Base-by-base conservation (phyloP, 2,797 vertebrate genomes). In the Pagetopsis macropterus region DNA sequence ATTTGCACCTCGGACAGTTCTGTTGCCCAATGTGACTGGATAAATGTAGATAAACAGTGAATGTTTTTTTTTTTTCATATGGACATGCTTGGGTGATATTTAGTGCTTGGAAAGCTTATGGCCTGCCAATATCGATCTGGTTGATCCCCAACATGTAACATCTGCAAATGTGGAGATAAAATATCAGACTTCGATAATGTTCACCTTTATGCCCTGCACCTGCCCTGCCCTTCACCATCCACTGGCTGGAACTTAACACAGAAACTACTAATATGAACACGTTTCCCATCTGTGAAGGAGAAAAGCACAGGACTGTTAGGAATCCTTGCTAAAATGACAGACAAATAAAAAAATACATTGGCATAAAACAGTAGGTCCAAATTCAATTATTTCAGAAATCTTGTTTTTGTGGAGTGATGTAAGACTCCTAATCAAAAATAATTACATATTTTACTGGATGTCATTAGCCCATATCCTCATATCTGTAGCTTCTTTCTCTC, bases 211-310 rank as follows among this genome's bases (percentile, higher is more conserved):
- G 17, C 13, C 50, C 41, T 3, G 45, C 11, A 46, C n/a, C n/a
- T n/a, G n/a, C n/a, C n/a, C n/a, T n/a, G 65, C 56, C 44, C 44
- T 60, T 11, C 41, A 3, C 58, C 50, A 48, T 67, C 31, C 56
- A 33, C 55, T 44, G 43, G 49, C 44, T 59, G 52, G 40, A 27
- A 37, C 74, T 56, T 63, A 62, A 75, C 46, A 67, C 37, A 70
- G 23, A 79, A 75, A 60, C 58, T 44, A 56, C 59, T 73, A 44
- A 66, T 44, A 66, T 84, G 83, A 72, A 37, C 75, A 84, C 65
- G 71, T 79, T 78, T 78, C 60, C 81, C 59, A 73, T 84, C 48
- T 33, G 65, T 62, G 60, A 77, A 76, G 51, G 23, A 66, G 44
- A 69, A 11, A 63, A 55, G 46, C 70, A 79, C 44, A 58, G 56